Conservation (phyloP, 2,113 vertebrate species). For the Charina bottae region DNA sequence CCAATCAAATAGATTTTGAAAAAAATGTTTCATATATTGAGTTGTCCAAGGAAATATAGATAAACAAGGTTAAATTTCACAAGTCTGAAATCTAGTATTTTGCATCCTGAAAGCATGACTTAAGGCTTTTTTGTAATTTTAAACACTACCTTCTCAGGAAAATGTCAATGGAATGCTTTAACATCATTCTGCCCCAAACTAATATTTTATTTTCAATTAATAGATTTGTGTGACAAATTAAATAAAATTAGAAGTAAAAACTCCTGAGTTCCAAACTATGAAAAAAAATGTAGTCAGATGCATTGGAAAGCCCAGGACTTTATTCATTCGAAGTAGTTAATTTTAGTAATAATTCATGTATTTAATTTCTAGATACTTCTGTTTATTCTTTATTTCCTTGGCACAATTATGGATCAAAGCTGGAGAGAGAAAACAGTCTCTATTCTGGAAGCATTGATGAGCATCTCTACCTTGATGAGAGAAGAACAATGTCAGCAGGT, state of each 20-base stretch:
- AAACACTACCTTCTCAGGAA: constrained; percentile 19
- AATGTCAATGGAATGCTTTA: constrained; percentile 3
- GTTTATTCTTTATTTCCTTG: constrained; percentile 89
- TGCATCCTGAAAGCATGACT: neutral
- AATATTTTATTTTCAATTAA: constrained; percentile 18
- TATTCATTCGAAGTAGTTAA: neutral
- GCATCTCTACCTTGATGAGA: constrained; percentile 95
- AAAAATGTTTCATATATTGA: constrained; percentile 70
- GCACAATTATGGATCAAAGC: constrained; percentile 76
- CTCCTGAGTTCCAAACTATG: constrained; percentile 33
- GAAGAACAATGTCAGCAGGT: constrained; percentile 95
- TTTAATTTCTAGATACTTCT: constrained; percentile 56
- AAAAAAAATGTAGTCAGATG: constrained; percentile 27
- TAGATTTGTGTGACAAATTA: constrained; percentile 1
- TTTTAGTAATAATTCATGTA: constrained; percentile 39
- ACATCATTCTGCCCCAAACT: neutral
- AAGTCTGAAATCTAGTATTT: neutral
- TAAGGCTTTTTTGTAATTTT: neutral
- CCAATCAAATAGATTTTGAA: constrained; percentile 80
- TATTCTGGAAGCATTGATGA: constrained; percentile 79
- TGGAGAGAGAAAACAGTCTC: constrained; percentile 83
- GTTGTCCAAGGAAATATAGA: constrained; percentile 83
- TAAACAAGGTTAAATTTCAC: constrained; percentile 70
- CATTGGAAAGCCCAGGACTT: constrained; percentile 1
- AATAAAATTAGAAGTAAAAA: constrained; percentile 13